Conservation (phyloP, 2,113 vertebrate genomes). For the Pica pica region DNA sequence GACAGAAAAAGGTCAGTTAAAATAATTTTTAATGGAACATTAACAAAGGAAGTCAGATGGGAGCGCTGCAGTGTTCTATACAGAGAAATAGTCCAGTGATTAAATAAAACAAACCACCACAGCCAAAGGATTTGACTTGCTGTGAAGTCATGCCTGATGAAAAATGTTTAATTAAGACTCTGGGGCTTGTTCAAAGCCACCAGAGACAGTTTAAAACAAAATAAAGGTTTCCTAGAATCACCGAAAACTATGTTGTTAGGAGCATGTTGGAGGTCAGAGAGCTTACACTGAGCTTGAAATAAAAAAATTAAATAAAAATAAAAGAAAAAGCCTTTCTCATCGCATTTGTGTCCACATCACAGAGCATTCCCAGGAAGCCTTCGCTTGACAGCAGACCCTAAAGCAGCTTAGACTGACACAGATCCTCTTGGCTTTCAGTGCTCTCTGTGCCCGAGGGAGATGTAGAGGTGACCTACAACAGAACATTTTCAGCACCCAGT, state of each 20-base stretch:
- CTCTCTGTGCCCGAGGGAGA: neutral
- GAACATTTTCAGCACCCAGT: neutral
- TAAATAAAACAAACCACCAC: constrained; percentile 38
- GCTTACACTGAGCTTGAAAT: neutral
- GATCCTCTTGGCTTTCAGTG: neutral
- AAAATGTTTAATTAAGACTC: constrained; percentile 34
- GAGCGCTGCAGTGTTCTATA: neutral
- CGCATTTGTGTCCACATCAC: neutral
- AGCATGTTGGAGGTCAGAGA: neutral
- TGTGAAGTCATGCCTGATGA: neutral
- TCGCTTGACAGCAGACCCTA: neutral
- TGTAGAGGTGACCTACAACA: neutral
- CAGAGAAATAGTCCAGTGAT: neutral
- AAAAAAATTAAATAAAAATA: neutral
- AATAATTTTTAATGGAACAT: neutral
- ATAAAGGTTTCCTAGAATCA: neutral
- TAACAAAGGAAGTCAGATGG: neutral
- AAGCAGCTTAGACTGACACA: neutral
- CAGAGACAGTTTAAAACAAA: neutral
- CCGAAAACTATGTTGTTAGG: neutral
- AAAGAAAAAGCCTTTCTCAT: neutral
- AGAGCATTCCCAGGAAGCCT: neutral
- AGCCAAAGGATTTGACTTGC: constrained; percentile 14
- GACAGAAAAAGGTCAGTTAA: neutral
- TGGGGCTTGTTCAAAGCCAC: constrained; percentile 5